A percentile compares a stretch with the other conserved stretches of the same genome.
phyloP scores from a whole-genome alignment of 92 coral and sea anemone species.

The Actinostola sp. region DNA sequence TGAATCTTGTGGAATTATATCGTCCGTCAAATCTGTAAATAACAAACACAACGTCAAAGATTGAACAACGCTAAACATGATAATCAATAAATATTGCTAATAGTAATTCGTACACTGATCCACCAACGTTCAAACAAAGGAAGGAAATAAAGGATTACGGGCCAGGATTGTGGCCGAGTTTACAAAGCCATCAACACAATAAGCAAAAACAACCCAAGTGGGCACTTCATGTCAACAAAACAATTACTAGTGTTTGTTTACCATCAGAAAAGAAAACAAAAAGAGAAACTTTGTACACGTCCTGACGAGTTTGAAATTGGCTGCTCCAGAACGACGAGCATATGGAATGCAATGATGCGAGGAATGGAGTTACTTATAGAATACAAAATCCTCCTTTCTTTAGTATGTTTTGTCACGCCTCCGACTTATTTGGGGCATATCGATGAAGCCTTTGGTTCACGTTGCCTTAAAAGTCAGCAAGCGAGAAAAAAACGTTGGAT shows the following conservation, averaged over 20 bases:
- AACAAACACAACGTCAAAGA: background rate
- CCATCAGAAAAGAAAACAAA: constrained; percentile 11
- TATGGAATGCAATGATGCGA: background rate
- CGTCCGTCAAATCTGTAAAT: constrained; percentile 1
- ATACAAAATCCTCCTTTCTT: constrained; percentile 1
- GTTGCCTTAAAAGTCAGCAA: background rate
- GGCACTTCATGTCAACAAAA: background rate
- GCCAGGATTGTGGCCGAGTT: constrained; percentile 6
- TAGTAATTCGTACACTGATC: background rate
- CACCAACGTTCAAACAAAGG: background rate
- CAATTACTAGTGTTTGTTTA: constrained; percentile 15
- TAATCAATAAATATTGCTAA: background rate
- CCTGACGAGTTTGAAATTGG: background rate
- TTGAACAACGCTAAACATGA: too few relatives aligned
- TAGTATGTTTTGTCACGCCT: constrained; percentile 10
- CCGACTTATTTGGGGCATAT: background rate
- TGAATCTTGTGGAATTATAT: background rate
- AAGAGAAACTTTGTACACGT: background rate
- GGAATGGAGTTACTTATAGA: background rate
- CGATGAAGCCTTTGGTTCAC: background rate
- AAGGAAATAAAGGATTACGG: constrained; percentile 3
- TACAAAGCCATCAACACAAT: constrained; percentile 1
- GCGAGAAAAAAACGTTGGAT: background rate
- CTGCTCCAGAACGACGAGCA: background rate
- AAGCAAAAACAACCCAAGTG: constrained; percentile 2